Conservation (phyloP, 2,113 vertebrate genomes). For the Spizaetus ornatus region DNA sequence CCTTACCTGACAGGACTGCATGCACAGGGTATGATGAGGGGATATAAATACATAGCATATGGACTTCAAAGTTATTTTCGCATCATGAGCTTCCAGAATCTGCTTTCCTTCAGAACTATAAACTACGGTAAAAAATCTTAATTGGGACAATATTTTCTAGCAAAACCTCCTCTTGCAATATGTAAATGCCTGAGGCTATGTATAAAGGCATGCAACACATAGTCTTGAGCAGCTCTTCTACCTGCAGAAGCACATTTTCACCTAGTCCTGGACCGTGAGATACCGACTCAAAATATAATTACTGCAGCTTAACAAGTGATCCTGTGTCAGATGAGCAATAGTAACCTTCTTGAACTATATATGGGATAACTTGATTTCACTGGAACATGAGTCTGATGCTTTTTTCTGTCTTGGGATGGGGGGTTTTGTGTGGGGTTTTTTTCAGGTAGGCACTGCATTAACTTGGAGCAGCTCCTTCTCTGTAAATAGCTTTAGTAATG, state of each 20-base stretch:
- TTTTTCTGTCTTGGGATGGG: background rate
- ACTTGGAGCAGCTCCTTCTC: background rate
- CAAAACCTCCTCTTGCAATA: background rate
- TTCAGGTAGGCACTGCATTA: background rate
- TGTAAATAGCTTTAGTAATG: background rate
- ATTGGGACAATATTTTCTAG: background rate
- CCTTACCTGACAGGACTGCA: background rate
- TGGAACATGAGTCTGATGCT: background rate
- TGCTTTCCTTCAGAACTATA: background rate
- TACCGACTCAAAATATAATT: background rate
- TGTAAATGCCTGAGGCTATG: background rate
- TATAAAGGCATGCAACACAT: accelerated
- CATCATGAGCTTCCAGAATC: background rate
- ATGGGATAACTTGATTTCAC: background rate
- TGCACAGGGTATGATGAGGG: background rate
- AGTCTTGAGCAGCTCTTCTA: background rate
- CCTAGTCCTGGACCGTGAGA: background rate
- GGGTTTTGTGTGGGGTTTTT: accelerated
- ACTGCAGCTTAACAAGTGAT: background rate
- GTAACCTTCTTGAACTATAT: background rate
- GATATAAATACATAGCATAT: background rate
- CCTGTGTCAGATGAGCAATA: background rate
- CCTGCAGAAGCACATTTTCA: background rate
- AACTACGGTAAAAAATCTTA: background rate
- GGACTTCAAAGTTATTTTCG: background rate